phyloP scores from a whole-genome alignment of 1,140 invertebrate species.

The Brevipalpus yothersi region DNA sequence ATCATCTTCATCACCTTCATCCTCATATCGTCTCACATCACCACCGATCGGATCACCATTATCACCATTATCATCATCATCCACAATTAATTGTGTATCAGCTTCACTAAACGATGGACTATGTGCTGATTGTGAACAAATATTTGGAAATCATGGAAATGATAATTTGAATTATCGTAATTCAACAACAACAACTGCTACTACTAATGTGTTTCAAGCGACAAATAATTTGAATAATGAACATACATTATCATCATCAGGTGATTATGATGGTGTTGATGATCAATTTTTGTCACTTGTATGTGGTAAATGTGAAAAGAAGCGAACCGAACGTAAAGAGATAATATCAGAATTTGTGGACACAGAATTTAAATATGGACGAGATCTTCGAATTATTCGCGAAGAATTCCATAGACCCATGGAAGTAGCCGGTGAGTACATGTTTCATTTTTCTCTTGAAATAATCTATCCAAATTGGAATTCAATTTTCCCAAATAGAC shows the following conservation, averaged over 20 bases:
- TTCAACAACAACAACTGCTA: background rate
- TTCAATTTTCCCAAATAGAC: background rate
- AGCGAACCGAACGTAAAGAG: slow-evolving; percentile 64
- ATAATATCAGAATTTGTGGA: slow-evolving; percentile 87
- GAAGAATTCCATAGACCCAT: slow-evolving; percentile 86
- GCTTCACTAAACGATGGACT: slow-evolving; percentile 8
- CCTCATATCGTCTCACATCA: too few relatives aligned
- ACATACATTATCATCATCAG: background rate
- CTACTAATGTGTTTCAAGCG: too few relatives aligned
- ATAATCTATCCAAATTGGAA: background rate
- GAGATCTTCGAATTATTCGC: slow-evolving; percentile 8
- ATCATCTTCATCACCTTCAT: too few relatives aligned
- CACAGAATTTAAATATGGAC: slow-evolving; percentile 46
- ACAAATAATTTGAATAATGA: too few relatives aligned
- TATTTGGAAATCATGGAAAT: slow-evolving; percentile 25
- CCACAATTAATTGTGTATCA: background rate
- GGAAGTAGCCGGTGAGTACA: slow-evolving; percentile 41
- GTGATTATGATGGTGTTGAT: background rate
- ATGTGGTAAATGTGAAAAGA: slow-evolving; percentile 63
- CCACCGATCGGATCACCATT: background rate
- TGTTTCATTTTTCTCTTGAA: background rate
- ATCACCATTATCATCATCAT: too few relatives aligned
- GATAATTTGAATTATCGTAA: too few relatives aligned
- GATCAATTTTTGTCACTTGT: slow-evolving; percentile 21
- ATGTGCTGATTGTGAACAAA: slow-evolving; percentile 49